phyloP scores from a whole-genome alignment of 2,888 invertebrate species.

The Tryphoninae sp. region DNA sequence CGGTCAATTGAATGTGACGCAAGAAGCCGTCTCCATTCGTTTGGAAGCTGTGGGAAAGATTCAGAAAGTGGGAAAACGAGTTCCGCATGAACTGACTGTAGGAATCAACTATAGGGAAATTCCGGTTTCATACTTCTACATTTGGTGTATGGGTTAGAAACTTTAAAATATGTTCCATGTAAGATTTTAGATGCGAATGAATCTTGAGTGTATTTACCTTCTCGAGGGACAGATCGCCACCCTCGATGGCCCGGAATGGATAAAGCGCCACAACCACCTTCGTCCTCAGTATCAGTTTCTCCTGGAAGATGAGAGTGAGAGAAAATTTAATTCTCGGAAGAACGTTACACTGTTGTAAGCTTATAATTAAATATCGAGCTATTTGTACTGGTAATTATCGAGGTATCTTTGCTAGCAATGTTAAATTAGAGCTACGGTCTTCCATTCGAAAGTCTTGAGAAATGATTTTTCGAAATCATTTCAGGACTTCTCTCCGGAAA shows the following conservation, averaged over 20 bases:
- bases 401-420: background rate
- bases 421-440: conserved; percentile 21
- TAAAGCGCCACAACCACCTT: conserved; percentile 95
- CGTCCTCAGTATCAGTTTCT: conserved; percentile 86
- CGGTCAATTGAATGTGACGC: too few species aligned
- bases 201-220: conserved; percentile 84
- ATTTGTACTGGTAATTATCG: background rate
- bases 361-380: background rate
- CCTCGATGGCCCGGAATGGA: conserved; percentile 95
- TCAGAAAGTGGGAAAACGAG: too few species aligned
- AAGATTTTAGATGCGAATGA: too few species aligned
- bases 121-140: too few species aligned
- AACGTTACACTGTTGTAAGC: background rate
- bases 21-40: too few species aligned
- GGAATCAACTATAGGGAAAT: too few species aligned
- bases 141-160: background rate
- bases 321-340: background rate
- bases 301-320: conserved; percentile 82
- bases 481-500: background rate
- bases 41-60: too few species aligned
- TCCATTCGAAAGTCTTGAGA: conserved; percentile 8
- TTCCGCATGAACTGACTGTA: too few species aligned
- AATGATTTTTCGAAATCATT: conserved; percentile 16
- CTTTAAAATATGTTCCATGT: background rate
- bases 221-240: conserved; percentile 93